Base-by-base conservation (phyloP, 53 echinoderm and acorn worm species). In the Stichopus horrens region DNA sequence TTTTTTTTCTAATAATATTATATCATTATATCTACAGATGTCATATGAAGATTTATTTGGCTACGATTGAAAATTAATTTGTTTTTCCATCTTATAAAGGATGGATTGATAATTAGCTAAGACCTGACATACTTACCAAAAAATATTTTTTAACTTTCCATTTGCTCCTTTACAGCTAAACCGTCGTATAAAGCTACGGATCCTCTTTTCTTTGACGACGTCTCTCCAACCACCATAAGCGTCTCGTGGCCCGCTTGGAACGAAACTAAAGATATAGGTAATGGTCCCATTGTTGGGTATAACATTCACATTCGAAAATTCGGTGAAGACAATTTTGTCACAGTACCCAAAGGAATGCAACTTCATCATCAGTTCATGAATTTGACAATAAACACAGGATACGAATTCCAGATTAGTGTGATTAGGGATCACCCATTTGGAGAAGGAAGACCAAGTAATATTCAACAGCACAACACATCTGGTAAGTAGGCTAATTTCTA, bases 211-310 rank as follows among this genome's bases (percentile, higher is more conserved):
- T 79, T 79, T 20, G 18, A 55, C 54, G 79, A 79, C 79, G 55
- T 79, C 20, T 14, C 79, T 14, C 79, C 79, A 55, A 79, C 79
- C 53, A 20, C 53, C n/a, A 79, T 79, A 6, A 53, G 18, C 20
- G 55, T 79, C 7, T 53, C 79, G n/a, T 79, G 79, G 79, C 7
- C 54, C 16, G 79, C 54, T 79, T 79, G 79, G 79, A 54, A 79
- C 14, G 54, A 79, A 14, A 56, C 79, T 13, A 8, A 1, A 8
- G 81, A 81, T 11, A 13, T 21, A 7, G 81, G 81, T 7, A 6
- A 57, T 13, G 81, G 81, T 81, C 81, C 81, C 8, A 58, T 81
- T 19, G 21, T 81, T 57, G 81, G 57, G 55, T 81, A 81, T 58
- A 81, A 7, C 13, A 56, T 81, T 52, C 81, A 81, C 55, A 81